These are phyloP conservation scores for Brachionus rotundiformis DNA, from an alignment of 1,140 invertebrate species.

Conservation along the genomic window DNA sequence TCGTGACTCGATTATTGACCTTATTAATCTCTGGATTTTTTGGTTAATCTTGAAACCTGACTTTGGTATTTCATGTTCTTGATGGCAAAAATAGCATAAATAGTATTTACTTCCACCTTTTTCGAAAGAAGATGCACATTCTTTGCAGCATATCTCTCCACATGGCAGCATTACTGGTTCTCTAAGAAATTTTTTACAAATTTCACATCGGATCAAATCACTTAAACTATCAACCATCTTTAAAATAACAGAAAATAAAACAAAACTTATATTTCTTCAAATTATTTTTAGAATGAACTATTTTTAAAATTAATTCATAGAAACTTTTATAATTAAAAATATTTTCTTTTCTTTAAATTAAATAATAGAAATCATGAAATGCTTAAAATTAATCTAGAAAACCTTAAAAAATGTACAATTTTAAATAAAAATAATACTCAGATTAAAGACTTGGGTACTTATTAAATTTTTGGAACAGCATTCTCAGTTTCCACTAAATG, in stretches of 20 bases:
- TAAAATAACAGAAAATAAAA: no score
- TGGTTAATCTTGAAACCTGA: neutral
- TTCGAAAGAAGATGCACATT: neutral
- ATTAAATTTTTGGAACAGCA: no score
- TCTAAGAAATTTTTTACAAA: constrained; percentile 10
- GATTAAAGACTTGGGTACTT: no score
- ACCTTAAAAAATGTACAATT: no score
- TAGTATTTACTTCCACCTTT: neutral
- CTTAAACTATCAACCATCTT: neutral
- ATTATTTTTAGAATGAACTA: neutral
- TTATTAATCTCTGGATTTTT: neutral
- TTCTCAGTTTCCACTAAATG: no score
- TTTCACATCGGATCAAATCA: constrained; percentile 8
- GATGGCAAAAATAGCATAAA: constrained; percentile 4
- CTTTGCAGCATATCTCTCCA: neutral
- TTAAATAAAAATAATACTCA: no score
- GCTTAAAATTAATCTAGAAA: no score
- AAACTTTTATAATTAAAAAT: no score
- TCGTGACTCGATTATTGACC: neutral
- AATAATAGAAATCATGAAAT: no score
- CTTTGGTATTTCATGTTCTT: constrained; percentile 17
- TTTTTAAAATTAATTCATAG: neutral
- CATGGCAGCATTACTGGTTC: neutral
- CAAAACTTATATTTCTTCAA: neutral
- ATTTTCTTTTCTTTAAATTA: no score